phyloP scores from a whole-genome alignment of 30 jellyfish, hydroid and myxozoan species.

The Cassiopea andromeda region DNA sequence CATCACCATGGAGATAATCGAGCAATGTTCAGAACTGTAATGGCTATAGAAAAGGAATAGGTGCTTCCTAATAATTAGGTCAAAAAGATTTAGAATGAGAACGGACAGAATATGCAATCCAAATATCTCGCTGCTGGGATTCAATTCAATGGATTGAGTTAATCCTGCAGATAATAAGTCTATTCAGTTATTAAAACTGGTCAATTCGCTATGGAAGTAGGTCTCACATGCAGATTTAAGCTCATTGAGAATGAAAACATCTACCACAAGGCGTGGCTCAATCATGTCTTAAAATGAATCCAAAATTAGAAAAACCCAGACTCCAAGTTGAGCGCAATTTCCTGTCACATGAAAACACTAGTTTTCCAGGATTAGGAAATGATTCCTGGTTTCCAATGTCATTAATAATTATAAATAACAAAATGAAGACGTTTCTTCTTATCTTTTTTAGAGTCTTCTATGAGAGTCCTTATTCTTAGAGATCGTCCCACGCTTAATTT shows the following conservation, averaged over 20 bases:
- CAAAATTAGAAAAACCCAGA: background rate
- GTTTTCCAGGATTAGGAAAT: background rate
- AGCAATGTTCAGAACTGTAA: no score
- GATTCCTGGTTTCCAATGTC: background rate
- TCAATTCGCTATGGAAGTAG: background rate
- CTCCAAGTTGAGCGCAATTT: background rate
- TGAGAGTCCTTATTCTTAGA: no score
- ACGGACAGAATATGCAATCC: background rate
- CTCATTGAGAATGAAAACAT: background rate
- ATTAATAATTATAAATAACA: no score
- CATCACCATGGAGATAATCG: no score
- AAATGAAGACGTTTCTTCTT: no score
- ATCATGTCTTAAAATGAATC: background rate
- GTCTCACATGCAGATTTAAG: background rate
- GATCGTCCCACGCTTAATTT: no score
- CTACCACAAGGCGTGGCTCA: background rate
- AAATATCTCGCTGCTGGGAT: background rate
- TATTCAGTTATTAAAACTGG: background rate
- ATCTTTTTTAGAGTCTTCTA: no score
- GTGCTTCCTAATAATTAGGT: background rate
- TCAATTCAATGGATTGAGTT: background rate
- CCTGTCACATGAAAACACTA: background rate
- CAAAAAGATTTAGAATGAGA: background rate
- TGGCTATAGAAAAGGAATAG: no score
- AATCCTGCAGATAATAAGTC: background rate